Base-by-base conservation (phyloP, 2,797 vertebrate species). In the Champsocephalus gunnari region DNA sequence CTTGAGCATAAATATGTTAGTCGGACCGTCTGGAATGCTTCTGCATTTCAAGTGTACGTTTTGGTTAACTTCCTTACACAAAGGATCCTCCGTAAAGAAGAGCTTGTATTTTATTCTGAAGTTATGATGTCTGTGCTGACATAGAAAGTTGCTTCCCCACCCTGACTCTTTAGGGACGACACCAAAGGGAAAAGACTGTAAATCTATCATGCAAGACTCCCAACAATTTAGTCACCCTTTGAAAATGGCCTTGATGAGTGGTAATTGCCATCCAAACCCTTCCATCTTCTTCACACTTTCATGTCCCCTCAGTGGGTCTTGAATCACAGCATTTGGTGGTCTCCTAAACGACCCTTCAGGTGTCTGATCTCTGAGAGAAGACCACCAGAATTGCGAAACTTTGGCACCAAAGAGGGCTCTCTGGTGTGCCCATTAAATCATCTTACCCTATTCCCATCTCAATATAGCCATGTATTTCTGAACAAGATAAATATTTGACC, bases 401-500 rank as follows among this genome's bases (percentile, higher is more conserved):
- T 85, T 92, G 93, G 92, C 93, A 92, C 89, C 82, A 62, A 72
- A 83, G 80, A 69, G 79, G 84, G 85, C 81, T 83, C 78, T 90
- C 88, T 88, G 88, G 89, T 91, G 88, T 90, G 83, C 83, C 90
- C 89, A 94, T 95, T 95, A 95, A 95, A 95, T 94, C 94, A 94
- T 93, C 82, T 85, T 73, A 81, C 90, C 84, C 83, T 85, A 90
- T 91, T 94, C 90, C 93, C 88, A 93, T 94, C 92, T 92, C 91
- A 89, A 92, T 93, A 94, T 94, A 95, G 92, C 91, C 90, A 57
- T 73, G 68, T 92, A 92, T 93, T 94, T 93, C 85, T 88, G 88
- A 92, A 93, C 90, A 94, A 92, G 93, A 92, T 93, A 94, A 95
- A 95, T 95, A 96, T 96, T 95, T 95, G 93, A 91, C 91, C 91